These are phyloP conservation scores for Boleophthalmus pectinirostris DNA, from an alignment of 2,113 vertebrate genomes.

Conservation along the genomic window DNA sequence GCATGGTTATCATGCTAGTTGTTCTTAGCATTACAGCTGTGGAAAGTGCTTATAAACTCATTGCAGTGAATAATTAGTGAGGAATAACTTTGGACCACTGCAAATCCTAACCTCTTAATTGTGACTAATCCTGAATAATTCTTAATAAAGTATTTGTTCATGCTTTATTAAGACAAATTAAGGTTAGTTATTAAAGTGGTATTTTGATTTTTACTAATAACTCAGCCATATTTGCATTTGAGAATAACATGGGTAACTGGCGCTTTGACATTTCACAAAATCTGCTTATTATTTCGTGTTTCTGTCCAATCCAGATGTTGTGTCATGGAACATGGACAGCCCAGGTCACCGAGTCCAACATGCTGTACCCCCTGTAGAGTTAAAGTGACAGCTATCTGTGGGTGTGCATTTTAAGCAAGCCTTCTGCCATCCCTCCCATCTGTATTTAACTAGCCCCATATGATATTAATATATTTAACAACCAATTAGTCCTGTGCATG, in stretches of 20 bases:
- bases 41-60: too few relatives aligned
- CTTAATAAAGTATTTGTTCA: too few relatives aligned
- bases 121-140: too few relatives aligned
- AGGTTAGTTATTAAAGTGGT: too few relatives aligned
- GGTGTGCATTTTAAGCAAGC: not conserved
- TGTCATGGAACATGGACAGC: not conserved
- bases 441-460: not conserved
- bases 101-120: too few relatives aligned
- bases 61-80: too few relatives aligned
- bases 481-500: conserved; percentile 2
- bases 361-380: not conserved
- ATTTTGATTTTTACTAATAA: too few relatives aligned
- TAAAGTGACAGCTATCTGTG: not conserved
- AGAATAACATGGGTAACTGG: not conserved
- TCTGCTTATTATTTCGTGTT: not conserved
- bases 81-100: too few relatives aligned
- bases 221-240: not conserved
- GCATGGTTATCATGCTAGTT: too few relatives aligned
- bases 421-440: not conserved
- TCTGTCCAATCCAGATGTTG: not conserved
- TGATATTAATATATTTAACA: conserved; percentile 2
- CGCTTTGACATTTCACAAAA: not conserved
- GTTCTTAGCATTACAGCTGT: too few relatives aligned
- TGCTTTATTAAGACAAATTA: too few relatives aligned
- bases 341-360: not conserved